Evolutionary conservation across 2,113 vertebrate genomes (phyloP), one percentile per base, ranked within the genome.

Genomic region (Nipponia nippon): DNA sequence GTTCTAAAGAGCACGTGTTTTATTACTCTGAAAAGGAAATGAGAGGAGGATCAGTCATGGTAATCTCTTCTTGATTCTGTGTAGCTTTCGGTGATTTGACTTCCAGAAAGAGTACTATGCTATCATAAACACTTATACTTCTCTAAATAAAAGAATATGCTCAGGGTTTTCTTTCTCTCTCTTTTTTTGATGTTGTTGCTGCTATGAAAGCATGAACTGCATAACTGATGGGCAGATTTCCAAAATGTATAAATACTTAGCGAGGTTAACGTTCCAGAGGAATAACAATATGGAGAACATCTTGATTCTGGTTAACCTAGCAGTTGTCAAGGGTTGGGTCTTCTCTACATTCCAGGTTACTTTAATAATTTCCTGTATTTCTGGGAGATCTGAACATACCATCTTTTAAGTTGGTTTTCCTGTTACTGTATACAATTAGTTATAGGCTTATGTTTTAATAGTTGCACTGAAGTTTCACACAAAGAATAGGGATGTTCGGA

Each of bases 201-300:
- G 32, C 72, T 81, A 58, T 4, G 40, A 88, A 95, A 83, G n/a
- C 22, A 23, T 26, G 30, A 88, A 12, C 15, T 69, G 42, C 18
- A 34, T 70, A 76, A 75, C 42, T 87, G 85, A 89, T 93, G 77
- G 90, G 73, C 86, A 92, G 53, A 52, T 85, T 93, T 91, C 83
- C 75, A 91, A 83, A 86, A 56, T 9, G 13, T 67, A 36, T 49
- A 59, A 89, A 61, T 53, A 44, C 30, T 91, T 69, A 67, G 29
- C 46, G 66, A 86, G 83, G 58, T 80, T 90, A 69, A 55, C 22
- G 12, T 91, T 95, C 83, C 66, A 79, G 61, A 87, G 58, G 27
- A 73, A 42, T 61, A 83, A 65, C 44, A 71, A 67, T 47, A 18
- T 3, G 26, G 38, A 93, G 10, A n/a, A 26, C 16, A 6, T 63